Evolutionary conservation across 2,888 invertebrate species (phyloP), one percentile per base, ranked within the genome.

Genomic region (Eupelmus urozonus): DNA sequence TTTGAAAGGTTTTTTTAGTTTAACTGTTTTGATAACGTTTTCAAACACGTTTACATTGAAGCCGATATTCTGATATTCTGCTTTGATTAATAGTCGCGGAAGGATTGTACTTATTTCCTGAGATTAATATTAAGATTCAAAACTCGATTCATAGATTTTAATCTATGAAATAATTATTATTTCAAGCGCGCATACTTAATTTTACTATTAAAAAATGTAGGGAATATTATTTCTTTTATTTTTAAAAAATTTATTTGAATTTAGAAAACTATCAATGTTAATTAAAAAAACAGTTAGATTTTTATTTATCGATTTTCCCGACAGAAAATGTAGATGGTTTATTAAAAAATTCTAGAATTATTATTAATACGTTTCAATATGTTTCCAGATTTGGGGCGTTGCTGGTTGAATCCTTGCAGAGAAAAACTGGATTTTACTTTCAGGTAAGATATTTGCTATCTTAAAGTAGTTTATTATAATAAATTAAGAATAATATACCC

Each of bases 341-440:
- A n/a, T n/a, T n/a, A n/a, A 51, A 59, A 49, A 60, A 62, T 57
- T 34, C 34, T 42, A 27, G 9, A 20, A 55, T 25, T 20, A 23
- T 7, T 66, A 69, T 27, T 79, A 59, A 79, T 23, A 67, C 42
- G 42, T 53, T 49, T 67, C 73, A 23, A 45, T 80, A 40, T 82
- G 49, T 49, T 82, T 82, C 18, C 81, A 82, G 82, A 81, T 78
- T 49, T 69, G 49, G 27, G 78, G 63, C 29, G 76, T 55, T 53
- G 79, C 80, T 76, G 82, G 78, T 51, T 81, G 71, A 81, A 34
- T 34, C 3, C 20, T 16, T 2, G 5, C 9, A 7, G 40, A 51
- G 49, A 13, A 11, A 25, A 45, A 53, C 34, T 40, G 9, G 51
- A n/a, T 20, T 67, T 53, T 27, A 78, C 45, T 67, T 75, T 66